Percentiles rank a stretch among this genome's conserved stretches.
Conservation (phyloP, 2,113 vertebrate species). For the Conger conger region DNA sequence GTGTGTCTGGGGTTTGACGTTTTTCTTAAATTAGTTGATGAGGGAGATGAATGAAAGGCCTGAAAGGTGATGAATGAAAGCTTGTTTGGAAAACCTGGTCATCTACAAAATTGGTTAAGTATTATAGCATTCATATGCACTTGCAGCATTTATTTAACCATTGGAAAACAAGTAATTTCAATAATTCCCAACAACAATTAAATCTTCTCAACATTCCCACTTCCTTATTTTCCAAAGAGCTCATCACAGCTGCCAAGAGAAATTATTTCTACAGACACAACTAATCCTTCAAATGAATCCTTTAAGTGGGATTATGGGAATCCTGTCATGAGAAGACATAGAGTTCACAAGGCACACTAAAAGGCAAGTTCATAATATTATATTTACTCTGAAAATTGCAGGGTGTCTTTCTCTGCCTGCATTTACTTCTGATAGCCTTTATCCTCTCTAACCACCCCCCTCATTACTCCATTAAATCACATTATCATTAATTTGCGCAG, state of each 20-base stretch:
- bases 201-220: background rate
- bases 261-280: background rate
- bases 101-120: background rate
- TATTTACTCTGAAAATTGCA: background rate
- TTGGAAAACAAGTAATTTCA: background rate
- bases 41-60: background rate
- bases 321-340: background rate
- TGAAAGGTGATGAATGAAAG: background rate
- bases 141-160: background rate
- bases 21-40: background rate
- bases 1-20: background rate
- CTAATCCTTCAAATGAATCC: background rate
- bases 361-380: background rate
- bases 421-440: background rate
- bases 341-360: background rate
- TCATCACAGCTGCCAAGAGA: background rate
- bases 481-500: constrained; percentile 10
- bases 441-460: background rate
- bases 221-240: background rate
- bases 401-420: background rate
- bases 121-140: background rate
- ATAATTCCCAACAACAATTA: background rate
- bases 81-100: background rate
- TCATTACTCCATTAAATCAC: constrained; percentile 5
- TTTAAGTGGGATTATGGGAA: background rate